Conservation (phyloP, 2,888 invertebrate genomes). For the Pachydiplax longipennis region DNA sequence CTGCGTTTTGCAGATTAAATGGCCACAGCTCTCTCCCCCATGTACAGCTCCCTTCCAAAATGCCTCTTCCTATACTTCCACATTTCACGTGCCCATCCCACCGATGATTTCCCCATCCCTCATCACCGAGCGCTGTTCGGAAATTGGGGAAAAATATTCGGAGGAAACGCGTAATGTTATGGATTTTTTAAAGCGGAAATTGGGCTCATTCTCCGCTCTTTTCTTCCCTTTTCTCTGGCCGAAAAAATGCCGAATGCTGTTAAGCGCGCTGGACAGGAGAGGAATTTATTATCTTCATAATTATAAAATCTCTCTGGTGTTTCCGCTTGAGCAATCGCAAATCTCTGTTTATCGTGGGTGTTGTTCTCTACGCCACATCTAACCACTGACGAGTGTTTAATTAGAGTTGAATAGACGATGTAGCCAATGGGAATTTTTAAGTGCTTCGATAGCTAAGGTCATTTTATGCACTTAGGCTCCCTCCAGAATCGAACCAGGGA, state of each 20-base stretch:
- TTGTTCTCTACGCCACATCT: too few species aligned
- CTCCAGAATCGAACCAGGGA: too few species aligned
- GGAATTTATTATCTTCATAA: slow-evolving; percentile 20
- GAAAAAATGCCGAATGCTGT: slow-evolving; percentile 5
- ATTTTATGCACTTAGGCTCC: too few species aligned
- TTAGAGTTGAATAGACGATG: too few species aligned
- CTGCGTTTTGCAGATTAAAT: slow-evolving; percentile 13
- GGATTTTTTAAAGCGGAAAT: background rate
- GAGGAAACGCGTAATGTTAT: slow-evolving; percentile 4
- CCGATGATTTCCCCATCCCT: background rate
- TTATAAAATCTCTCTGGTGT: background rate
- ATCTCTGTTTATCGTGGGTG: too few species aligned
- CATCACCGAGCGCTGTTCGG: slow-evolving; percentile 8
- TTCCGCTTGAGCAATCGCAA: too few species aligned
- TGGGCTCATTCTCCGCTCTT: background rate
- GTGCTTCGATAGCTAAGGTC: too few species aligned
- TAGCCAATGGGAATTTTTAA: too few species aligned
- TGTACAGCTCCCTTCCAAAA: background rate
- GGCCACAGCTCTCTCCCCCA: background rate
- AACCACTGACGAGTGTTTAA: too few species aligned
- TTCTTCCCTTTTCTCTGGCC: background rate
- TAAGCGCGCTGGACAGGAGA: background rate
- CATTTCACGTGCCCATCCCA: background rate
- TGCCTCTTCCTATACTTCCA: background rate
- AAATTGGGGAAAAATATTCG: background rate